These are phyloP conservation scores for Sciaenops ocellatus DNA, from an alignment of 2,797 vertebrate genomes.

Conservation along the genomic window DNA sequence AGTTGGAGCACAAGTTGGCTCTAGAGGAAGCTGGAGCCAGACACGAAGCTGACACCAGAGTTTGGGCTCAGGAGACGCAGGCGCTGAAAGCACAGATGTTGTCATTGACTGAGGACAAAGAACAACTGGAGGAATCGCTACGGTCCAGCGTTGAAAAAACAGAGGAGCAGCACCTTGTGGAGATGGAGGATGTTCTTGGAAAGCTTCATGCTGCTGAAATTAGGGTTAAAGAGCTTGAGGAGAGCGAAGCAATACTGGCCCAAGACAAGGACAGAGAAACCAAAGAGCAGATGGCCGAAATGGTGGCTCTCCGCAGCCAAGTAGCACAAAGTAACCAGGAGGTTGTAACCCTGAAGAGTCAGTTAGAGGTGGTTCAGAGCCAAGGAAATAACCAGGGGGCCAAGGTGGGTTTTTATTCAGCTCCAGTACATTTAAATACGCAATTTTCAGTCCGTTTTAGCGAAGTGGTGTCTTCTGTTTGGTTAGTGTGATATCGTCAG, in stretches of 20 bases:
- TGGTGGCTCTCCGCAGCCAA: constrained; percentile 87
- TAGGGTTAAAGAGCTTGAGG: constrained; percentile 94
- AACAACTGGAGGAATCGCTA: constrained; percentile 88
- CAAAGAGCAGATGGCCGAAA: constrained; percentile 87
- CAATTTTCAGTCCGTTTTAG: not conserved
- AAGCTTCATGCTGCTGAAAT: constrained; percentile 93
- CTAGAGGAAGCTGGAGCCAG: constrained; percentile 83
- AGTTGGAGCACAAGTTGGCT: constrained; percentile 85
- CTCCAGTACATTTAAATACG: constrained; percentile 10
- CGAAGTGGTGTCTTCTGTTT: not conserved
- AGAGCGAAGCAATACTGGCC: constrained; percentile 83
- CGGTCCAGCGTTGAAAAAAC: constrained; percentile 88
- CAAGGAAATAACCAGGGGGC: constrained; percentile 85
- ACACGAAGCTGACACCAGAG: constrained; percentile 81
- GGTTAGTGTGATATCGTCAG: not conserved
- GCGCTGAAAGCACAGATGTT: constrained; percentile 82
- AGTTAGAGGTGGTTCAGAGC: constrained; percentile 86
- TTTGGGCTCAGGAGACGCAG: constrained; percentile 82
- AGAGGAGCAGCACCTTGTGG: constrained; percentile 96
- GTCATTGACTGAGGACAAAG: constrained; percentile 88
- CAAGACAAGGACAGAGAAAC: constrained; percentile 86
- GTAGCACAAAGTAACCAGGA: constrained; percentile 90
- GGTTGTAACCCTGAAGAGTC: constrained; percentile 86
- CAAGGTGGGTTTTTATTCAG: constrained; percentile 87
- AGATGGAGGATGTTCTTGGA: constrained; percentile 96